Percentiles rank a stretch among this genome's conserved stretches.
Evolutionary conservation across 2,113 vertebrate species (phyloP).

Genomic region (Burhinus oedicnemus): DNA sequence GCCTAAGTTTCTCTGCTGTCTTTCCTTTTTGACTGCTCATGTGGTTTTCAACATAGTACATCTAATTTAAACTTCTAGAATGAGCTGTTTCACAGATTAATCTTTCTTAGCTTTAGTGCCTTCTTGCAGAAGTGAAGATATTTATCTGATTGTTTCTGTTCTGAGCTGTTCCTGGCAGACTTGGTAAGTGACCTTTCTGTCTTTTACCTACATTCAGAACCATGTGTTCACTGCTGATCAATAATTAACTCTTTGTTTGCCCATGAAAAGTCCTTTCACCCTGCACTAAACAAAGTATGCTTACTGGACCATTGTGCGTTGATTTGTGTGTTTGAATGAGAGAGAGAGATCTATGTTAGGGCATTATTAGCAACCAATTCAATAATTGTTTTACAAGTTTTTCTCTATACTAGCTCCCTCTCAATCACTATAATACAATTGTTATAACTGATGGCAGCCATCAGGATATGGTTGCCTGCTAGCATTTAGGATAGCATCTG

Average conservation of each 20-base stretch:
- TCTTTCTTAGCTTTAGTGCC: not conserved
- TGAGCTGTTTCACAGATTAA: not conserved
- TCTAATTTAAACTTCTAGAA: not conserved
- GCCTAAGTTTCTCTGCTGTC: not conserved
- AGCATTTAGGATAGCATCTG: not conserved
- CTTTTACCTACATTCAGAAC: not conserved
- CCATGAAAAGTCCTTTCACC: not conserved
- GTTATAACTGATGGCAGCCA: not conserved
- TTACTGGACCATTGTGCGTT: not conserved
- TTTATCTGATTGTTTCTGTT: not conserved
- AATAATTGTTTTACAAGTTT: not conserved
- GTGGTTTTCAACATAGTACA: not conserved
- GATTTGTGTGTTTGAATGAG: not conserved
- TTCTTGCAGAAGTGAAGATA: not conserved
- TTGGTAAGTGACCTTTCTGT: not conserved
- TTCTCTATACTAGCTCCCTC: not conserved
- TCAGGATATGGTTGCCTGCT: not conserved
- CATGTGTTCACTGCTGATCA: not conserved
- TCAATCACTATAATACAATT: not conserved
- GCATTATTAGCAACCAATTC: not conserved
- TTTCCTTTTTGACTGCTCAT: not conserved
- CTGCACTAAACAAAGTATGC: not conserved
- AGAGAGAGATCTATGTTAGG: not conserved
- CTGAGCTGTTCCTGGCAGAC: not conserved
- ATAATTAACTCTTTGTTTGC: slow-evolving; percentile 66